Evolutionary conservation across 2,113 vertebrate species (phyloP).

Genomic region (Proteles cristata): DNA sequence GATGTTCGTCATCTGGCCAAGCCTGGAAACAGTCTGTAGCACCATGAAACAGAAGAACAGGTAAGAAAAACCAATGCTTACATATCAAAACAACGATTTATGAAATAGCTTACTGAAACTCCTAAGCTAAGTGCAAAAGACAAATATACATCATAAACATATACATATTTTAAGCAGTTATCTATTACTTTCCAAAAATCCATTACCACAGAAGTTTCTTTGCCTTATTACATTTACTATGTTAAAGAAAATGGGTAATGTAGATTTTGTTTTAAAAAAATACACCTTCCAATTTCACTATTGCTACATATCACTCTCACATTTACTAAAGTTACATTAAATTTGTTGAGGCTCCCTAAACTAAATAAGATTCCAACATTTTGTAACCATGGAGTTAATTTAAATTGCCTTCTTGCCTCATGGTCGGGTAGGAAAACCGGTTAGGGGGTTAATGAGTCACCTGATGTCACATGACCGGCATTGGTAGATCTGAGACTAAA

Average conservation of each 20-base stretch:
- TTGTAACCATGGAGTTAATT: neutral
- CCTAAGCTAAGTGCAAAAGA: neutral
- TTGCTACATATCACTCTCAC: neutral
- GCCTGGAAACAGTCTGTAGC: neutral
- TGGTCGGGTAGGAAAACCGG: neutral
- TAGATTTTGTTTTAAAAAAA: constrained; percentile 36
- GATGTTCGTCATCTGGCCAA: neutral
- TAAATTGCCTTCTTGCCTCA: constrained; percentile 1
- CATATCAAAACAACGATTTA: neutral
- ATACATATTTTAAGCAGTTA: neutral
- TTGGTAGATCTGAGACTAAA: neutral
- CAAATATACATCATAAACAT: neutral
- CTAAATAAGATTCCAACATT: constrained; percentile 24
- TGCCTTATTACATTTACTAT: neutral
- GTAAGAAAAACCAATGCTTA: neutral
- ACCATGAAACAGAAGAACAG: neutral
- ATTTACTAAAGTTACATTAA: neutral
- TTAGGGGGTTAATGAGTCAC: neutral
- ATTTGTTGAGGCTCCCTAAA: neutral
- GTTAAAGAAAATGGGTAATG: neutral
- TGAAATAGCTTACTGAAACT: neutral
- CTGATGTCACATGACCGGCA: neutral
- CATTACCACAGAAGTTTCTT: neutral
- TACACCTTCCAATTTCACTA: neutral
- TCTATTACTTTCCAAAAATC: constrained; percentile 17